These are phyloP conservation scores for Leuctra nigra DNA, from an alignment of 2,888 invertebrate species.

Conservation along the genomic window DNA sequence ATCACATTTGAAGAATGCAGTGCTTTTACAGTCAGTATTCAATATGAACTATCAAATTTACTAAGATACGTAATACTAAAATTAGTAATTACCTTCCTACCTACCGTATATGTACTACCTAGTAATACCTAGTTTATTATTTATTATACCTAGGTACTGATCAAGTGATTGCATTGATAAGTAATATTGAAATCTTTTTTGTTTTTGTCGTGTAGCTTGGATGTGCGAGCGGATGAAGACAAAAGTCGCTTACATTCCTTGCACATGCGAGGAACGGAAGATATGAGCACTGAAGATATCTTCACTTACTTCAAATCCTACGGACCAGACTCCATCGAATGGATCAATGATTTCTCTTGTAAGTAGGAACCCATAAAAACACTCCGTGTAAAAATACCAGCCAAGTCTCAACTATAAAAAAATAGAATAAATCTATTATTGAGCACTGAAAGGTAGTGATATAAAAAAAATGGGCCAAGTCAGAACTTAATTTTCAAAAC, in stretches of 20 bases:
- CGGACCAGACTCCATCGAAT: slow-evolving; percentile 70
- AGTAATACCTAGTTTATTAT: no score
- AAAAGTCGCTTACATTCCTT: slow-evolving; percentile 64
- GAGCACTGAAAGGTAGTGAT: no score
- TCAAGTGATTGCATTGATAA: background rate
- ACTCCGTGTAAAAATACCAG: no score
- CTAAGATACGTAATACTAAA: no score
- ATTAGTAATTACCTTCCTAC: no score
- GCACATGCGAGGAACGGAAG: slow-evolving; percentile 66
- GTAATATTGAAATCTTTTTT: background rate
- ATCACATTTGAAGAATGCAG: no score
- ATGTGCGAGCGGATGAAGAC: slow-evolving; percentile 46
- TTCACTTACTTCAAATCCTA: slow-evolving; percentile 72
- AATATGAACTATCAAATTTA: no score
- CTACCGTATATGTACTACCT: no score
- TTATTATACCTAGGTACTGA: background rate
- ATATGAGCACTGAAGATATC: slow-evolving; percentile 70
- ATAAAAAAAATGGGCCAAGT: no score
- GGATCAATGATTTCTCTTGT: slow-evolving; percentile 75
- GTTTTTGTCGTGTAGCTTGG: slow-evolving; percentile 47
- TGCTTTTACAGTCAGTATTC: no score
- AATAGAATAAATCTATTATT: background rate
- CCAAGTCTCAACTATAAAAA: no score
- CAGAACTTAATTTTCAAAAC: no score
- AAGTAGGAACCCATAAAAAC: slow-evolving; percentile 39